Percentiles rank a stretch among this genome's conserved stretches.
Evolutionary conservation across 2,113 vertebrate species (phyloP).

Genomic region (Gasterosteus nipponicus): DNA sequence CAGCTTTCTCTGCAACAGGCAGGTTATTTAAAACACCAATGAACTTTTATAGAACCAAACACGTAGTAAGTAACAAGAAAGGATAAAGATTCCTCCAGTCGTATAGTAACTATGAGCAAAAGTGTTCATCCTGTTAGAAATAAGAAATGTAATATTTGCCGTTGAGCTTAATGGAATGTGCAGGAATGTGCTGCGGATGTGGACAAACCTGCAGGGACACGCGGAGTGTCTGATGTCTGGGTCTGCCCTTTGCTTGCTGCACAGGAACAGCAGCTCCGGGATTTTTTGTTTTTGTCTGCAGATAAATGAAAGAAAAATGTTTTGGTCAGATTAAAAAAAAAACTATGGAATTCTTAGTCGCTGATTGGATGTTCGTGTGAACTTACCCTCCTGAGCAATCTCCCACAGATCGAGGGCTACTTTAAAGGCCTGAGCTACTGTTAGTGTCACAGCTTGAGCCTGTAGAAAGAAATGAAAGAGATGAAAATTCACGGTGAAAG

Average conservation of each 20-base stretch:
- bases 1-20: conserved; percentile 6
- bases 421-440: conserved; percentile 92
- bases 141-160: neutral
- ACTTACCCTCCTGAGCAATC: conserved; percentile 86
- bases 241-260: conserved; percentile 53
- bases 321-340: neutral
- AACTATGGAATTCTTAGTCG: neutral
- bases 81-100: neutral
- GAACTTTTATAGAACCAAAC: neutral
- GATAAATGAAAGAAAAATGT: conserved; percentile 30
- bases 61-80: neutral
- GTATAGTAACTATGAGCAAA: too few species aligned
- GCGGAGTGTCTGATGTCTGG: conserved; percentile 49
- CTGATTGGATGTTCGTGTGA: neutral
- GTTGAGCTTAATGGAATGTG: neutral
- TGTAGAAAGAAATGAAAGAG: conserved; percentile 44
- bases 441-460: conserved; percentile 92
- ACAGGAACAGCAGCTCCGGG: conserved; percentile 75
- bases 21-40: neutral
- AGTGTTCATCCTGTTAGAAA: neutral
- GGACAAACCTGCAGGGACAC: conserved; percentile 63
- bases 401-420: conserved; percentile 91
- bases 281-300: conserved; percentile 82
- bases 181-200: neutral
- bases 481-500: neutral